Evolutionary conservation across 2,888 invertebrate species (phyloP).

Genomic region (Elmis aenea): DNA sequence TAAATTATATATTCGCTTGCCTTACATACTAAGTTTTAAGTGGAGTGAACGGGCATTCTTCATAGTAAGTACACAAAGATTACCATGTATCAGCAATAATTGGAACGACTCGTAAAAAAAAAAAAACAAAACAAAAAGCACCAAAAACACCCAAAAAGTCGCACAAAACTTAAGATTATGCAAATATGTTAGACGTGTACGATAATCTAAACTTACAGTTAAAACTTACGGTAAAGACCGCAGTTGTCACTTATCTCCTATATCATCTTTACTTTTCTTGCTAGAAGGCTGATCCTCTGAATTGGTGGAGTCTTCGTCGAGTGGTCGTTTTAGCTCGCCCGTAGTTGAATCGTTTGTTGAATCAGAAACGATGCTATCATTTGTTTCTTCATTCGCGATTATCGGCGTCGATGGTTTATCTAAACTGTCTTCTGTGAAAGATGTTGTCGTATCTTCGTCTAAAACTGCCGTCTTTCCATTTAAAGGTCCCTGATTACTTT

Average conservation of each 20-base stretch:
- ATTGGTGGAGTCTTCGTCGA: conserved; percentile 41
- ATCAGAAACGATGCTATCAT: conserved; percentile 49
- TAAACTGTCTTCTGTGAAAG: conserved; percentile 71
- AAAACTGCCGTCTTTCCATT: conserved; percentile 51
- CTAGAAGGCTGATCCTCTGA: conserved; percentile 48
- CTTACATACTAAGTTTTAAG: no score
- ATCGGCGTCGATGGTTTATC: conserved; percentile 61
- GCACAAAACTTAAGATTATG: conserved; percentile 14
- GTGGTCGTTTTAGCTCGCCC: conserved; percentile 35
- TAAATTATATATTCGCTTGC: no score
- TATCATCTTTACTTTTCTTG: conserved; percentile 50
- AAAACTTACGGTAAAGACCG: conserved; percentile 26
- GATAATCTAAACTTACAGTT: conserved; percentile 18
- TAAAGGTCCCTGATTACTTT: conserved; percentile 74
- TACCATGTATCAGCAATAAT: not conserved
- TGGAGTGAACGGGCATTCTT: no score
- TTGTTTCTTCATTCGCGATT: conserved; percentile 51
- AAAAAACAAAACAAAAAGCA: conserved; percentile 5
- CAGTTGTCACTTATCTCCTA: conserved; percentile 51
- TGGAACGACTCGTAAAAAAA: not conserved
- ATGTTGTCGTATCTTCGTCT: conserved; percentile 68
- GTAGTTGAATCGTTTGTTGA: conserved; percentile 46
- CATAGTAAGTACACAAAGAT: conserved; percentile 3
- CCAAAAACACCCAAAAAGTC: conserved; percentile 15
- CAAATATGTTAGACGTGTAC: conserved; percentile 17